These are phyloP conservation scores for Dicaeum eximium DNA, from an alignment of 2,113 vertebrate species.

Conservation along the genomic window DNA sequence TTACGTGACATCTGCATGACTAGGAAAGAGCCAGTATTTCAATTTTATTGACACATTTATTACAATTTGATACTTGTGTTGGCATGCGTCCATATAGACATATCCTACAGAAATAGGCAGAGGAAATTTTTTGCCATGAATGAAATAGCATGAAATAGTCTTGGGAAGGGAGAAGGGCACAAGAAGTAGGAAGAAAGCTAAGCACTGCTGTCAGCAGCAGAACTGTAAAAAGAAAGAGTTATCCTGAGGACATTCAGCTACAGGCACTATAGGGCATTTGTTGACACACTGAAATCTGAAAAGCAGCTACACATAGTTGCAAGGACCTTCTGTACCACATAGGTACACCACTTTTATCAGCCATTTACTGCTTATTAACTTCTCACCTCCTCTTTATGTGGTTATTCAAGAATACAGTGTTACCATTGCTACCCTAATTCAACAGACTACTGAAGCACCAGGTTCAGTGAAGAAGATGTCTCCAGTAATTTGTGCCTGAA, in stretches of 20 bases:
- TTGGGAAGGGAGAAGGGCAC: not conserved
- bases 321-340: not conserved
- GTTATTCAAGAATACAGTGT: not conserved
- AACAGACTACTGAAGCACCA: not conserved
- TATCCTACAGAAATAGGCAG: not conserved
- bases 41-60: not conserved
- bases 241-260: not conserved
- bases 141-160: not conserved
- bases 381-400: not conserved
- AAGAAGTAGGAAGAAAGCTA: not conserved
- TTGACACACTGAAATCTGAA: not conserved
- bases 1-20: not conserved
- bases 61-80: not conserved
- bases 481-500: not conserved
- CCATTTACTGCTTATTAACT: not conserved
- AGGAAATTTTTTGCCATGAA: not conserved
- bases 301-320: not conserved
- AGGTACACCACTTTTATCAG: not conserved
- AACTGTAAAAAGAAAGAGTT: not conserved
- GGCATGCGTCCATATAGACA: not conserved
- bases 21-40: not conserved
- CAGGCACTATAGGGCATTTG: not conserved
- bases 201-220: not conserved
- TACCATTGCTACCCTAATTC: not conserved
- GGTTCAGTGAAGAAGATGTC: not conserved